These are phyloP conservation scores for Plotosus lineatus DNA, from an alignment of 2,113 vertebrate genomes.

Conservation along the genomic window DNA sequence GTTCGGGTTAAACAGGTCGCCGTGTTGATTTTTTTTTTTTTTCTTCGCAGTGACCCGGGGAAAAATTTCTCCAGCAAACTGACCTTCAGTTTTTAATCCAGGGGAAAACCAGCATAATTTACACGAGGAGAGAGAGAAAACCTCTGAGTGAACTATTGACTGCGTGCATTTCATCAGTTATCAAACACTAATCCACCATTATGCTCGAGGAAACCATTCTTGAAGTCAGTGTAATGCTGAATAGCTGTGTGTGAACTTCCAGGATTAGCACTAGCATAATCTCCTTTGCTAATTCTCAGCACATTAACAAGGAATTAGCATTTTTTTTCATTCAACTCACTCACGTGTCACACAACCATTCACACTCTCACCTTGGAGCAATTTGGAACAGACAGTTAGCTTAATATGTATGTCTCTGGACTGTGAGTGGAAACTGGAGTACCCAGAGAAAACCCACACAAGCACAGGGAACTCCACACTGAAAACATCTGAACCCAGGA, in stretches of 20 bases:
- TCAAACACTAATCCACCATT: background rate
- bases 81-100: slow-evolving; percentile 40
- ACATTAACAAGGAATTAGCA: background rate
- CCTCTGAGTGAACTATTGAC: background rate
- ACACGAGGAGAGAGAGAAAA: slow-evolving; percentile 64
- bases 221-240: background rate
- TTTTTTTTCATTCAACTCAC: background rate
- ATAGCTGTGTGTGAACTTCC: background rate
- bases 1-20: slow-evolving; percentile 44
- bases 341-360: too few relatives aligned
- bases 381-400: too few relatives aligned
- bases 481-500: too few relatives aligned
- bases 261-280: background rate
- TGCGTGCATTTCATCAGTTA: background rate
- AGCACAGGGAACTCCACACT: too few relatives aligned
- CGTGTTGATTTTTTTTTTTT: slow-evolving; percentile 26
- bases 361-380: too few relatives aligned
- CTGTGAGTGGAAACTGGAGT: too few relatives aligned
- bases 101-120: slow-evolving; percentile 53
- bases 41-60: slow-evolving; percentile 53
- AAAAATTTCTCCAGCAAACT: slow-evolving; percentile 51
- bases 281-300: background rate
- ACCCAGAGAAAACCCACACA: too few relatives aligned
- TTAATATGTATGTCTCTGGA: too few relatives aligned
- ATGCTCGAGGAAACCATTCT: background rate